These are phyloP conservation scores for Phoeniculus purpureus DNA, from an alignment of 2,797 vertebrate genomes.

Conservation along the genomic window DNA sequence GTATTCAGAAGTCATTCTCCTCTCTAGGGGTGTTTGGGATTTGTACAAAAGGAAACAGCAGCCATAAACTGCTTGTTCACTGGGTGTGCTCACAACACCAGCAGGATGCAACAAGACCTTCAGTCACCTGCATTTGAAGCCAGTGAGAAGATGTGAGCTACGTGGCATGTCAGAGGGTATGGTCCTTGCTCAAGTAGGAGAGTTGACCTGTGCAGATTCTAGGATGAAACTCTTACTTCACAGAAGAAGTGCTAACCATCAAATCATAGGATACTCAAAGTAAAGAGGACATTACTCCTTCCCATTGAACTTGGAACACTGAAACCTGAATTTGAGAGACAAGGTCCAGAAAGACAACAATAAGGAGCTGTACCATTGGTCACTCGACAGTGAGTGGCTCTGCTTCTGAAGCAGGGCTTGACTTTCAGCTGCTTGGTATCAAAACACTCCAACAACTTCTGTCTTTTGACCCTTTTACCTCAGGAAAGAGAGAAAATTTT, in stretches of 20 bases:
- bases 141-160: accelerated
- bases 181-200: background rate
- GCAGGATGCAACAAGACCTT: accelerated
- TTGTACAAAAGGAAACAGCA: background rate
- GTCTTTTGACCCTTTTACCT: slow-evolving; percentile 8
- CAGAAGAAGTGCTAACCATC: background rate
- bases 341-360: background rate
- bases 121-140: background rate
- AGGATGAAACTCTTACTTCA: background rate
- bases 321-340: background rate
- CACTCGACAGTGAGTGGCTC: background rate
- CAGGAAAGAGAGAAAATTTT: background rate
- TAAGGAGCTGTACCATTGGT: background rate
- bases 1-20: background rate
- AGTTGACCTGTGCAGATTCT: background rate
- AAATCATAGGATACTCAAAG: background rate
- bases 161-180: background rate
- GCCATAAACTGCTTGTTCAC: background rate
- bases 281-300: background rate
- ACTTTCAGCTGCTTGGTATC: background rate
- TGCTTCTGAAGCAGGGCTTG: background rate
- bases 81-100: background rate
- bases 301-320: accelerated
- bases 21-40: background rate
- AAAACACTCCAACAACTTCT: background rate